Evolutionary conservation across 1,140 invertebrate species (phyloP).

Genomic region (Hyphantria cunea): DNA sequence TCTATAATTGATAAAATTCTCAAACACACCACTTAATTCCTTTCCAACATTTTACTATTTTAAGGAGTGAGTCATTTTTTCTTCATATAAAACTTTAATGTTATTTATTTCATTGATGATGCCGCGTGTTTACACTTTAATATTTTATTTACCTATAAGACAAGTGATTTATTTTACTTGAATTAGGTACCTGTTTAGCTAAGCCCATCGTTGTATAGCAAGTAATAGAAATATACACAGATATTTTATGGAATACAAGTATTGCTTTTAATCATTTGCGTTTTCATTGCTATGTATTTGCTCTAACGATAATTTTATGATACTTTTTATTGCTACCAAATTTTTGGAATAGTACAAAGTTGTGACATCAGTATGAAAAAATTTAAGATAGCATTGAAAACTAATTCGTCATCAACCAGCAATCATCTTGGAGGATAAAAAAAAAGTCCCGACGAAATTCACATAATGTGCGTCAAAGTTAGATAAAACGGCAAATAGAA

Average conservation of each 20-base stretch:
- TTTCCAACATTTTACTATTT: constrained; percentile 55
- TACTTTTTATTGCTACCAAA: too few species aligned
- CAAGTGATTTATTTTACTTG: constrained; percentile 19
- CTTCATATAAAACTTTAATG: constrained; percentile 17
- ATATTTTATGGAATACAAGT: too few species aligned
- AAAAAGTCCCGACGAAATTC: constrained; percentile 63
- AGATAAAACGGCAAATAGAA: constrained; percentile 74
- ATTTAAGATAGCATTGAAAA: background rate
- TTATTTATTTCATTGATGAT: constrained; percentile 28
- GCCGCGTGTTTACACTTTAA: constrained; percentile 15
- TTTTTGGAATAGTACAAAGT: too few species aligned
- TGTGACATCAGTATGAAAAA: too few species aligned
- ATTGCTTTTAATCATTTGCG: too few species aligned
- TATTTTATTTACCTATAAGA: constrained; percentile 14
- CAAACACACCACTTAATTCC: constrained; percentile 47
- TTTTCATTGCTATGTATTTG: too few species aligned
- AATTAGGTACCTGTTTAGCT: constrained; percentile 5
- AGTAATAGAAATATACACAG: background rate
- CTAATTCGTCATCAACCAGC: constrained; percentile 43
- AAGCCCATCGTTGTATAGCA: constrained; percentile 6
- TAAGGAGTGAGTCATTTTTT: constrained; percentile 37
- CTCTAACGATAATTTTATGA: too few species aligned
- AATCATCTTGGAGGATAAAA: constrained; percentile 47
- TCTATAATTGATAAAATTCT: constrained; percentile 76
- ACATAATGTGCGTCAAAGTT: constrained; percentile 71